phyloP scores from a whole-genome alignment of 2,113 vertebrate genomes.

The Pseudorasbora parva region DNA sequence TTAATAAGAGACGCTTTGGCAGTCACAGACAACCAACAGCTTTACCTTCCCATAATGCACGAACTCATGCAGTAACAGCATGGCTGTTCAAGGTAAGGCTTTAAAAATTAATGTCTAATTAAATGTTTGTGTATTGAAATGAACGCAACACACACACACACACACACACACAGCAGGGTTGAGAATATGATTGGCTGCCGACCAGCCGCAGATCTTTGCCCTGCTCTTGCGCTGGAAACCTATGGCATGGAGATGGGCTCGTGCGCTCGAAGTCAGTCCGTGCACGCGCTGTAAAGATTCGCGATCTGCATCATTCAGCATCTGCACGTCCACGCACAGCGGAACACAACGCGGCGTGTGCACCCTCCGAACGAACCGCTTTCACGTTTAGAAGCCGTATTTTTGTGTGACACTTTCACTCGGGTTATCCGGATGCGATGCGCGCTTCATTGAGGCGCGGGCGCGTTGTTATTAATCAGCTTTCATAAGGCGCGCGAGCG shows the following conservation, averaged over 20 bases:
- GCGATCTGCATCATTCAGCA: conserved; percentile 24
- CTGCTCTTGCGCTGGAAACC: conserved; percentile 16
- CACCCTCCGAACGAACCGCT: neutral
- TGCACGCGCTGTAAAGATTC: conserved; percentile 45
- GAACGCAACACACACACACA: neutral
- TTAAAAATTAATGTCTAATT: neutral
- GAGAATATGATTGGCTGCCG: conserved; percentile 63
- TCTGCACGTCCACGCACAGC: conserved; percentile 9
- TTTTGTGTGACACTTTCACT: neutral
- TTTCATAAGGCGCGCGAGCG: conserved; percentile 2
- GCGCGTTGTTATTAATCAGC: neutral
- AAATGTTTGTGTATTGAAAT: neutral
- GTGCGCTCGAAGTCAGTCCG: neutral
- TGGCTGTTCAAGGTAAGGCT: conserved; percentile 80
- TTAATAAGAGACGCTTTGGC: conserved; percentile 66
- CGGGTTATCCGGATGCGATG: neutral
- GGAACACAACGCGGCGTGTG: neutral
- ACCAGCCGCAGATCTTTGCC: conserved; percentile 53
- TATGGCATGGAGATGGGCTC: conserved; percentile 44
- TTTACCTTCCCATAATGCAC: conserved; percentile 64
- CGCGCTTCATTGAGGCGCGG: neutral
- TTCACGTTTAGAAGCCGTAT: neutral
- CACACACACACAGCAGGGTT: neutral
- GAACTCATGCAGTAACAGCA: conserved; percentile 67
- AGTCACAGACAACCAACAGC: conserved; percentile 46